Conservation (phyloP, 1,140 invertebrate genomes). For the Uloborus diversus region DNA sequence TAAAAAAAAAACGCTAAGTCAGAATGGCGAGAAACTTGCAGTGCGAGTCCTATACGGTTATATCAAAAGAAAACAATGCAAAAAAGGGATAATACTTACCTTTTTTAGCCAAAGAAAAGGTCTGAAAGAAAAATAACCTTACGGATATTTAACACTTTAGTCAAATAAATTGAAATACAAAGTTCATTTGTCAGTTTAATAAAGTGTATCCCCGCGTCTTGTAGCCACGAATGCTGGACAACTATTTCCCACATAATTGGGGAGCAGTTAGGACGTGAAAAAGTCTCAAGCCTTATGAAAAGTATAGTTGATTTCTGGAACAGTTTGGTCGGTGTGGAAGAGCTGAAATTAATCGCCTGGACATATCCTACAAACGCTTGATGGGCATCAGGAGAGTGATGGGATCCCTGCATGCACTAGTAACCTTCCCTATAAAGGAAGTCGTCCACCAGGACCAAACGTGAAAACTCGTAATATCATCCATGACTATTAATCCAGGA, state of each 20-base stretch:
- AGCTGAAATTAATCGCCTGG: background rate
- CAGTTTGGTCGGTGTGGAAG: background rate
- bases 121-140: background rate
- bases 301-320: background rate
- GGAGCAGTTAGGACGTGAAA: background rate
- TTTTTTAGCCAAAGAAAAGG: background rate
- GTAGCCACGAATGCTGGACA: background rate
- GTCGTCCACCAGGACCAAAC: background rate
- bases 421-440: background rate
- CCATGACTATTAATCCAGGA: background rate
- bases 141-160: background rate
- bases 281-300: background rate
- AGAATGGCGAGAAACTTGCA: background rate
- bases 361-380: background rate
- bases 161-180: background rate
- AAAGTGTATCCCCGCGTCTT: background rate
- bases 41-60: too few species aligned
- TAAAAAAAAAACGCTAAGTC: background rate
- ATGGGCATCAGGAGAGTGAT: background rate
- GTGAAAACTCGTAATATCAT: background rate
- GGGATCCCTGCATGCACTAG: background rate
- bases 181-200: background rate
- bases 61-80: background rate
- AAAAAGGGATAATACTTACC: background rate
- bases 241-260: background rate